Evolutionary conservation across 2,888 invertebrate species (phyloP).

Genomic region (Drosophila greeni): DNA sequence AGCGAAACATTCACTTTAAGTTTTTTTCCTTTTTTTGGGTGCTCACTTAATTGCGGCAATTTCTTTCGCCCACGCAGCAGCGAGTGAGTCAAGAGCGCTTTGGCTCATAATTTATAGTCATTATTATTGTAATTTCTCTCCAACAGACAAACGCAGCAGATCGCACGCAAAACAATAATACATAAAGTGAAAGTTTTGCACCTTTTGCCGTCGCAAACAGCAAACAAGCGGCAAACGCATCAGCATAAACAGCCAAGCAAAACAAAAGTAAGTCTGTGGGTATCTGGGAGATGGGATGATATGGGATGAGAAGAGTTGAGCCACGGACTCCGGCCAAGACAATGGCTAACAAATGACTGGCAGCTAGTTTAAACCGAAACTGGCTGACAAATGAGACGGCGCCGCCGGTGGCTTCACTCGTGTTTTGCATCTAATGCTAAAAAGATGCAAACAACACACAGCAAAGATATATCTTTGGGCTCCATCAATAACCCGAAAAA

Average conservation of each 20-base stretch:
- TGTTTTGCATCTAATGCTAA: conserved; percentile 48
- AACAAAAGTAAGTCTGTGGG: conserved; percentile 58
- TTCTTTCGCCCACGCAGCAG: conserved; percentile 56
- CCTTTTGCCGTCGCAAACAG: conserved; percentile 42
- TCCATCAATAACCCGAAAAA: conserved; percentile 48
- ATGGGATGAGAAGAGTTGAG: conserved; percentile 47
- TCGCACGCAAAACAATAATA: conserved; percentile 65
- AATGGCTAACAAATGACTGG: conserved; percentile 71
- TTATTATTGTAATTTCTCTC: conserved; percentile 70
- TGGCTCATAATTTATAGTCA: conserved; percentile 65
- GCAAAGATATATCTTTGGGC: conserved; percentile 29
- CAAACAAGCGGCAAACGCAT: conserved; percentile 55
- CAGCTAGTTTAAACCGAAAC: conserved; percentile 49
- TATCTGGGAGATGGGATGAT: conserved; percentile 40
- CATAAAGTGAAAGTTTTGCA: conserved; percentile 75
- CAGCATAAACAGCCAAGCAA: conserved; percentile 40
- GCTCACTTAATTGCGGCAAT: conserved; percentile 62
- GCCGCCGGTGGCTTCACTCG: conserved; percentile 43
- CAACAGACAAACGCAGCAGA: conserved; percentile 40
- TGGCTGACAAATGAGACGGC: conserved; percentile 67
- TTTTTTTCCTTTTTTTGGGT: conserved; percentile 17
- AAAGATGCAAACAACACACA: conserved; percentile 25
- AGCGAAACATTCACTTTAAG: conserved; percentile 26
- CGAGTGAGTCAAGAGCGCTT: conserved; percentile 34
- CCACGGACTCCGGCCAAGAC: conserved; percentile 58